Conservation (phyloP, 2,888 invertebrate genomes). For the Dynastes grantii region DNA sequence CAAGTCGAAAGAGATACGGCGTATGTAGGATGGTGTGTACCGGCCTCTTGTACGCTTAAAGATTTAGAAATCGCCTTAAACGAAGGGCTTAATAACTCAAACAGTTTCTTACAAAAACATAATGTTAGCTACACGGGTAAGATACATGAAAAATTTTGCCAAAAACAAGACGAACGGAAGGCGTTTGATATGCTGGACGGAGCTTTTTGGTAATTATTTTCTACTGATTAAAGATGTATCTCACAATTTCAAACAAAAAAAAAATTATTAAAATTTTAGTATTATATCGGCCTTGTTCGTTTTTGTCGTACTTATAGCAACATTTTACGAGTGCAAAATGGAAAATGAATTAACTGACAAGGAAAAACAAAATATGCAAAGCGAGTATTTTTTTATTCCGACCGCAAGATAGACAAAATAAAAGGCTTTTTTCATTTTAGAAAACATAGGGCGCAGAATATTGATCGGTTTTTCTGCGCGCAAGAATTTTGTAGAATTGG, state of each 20-base stretch:
- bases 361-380: constrained; percentile 44
- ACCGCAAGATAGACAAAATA: not conserved
- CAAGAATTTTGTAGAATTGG: constrained; percentile 68
- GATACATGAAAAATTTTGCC: constrained; percentile 66
- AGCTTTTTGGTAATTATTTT: constrained; percentile 65
- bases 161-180: constrained; percentile 61
- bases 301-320: constrained; percentile 64
- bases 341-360: constrained; percentile 59
- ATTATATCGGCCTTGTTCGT: constrained; percentile 63
- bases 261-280: constrained; percentile 56
- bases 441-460: constrained; percentile 57
- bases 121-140: constrained; percentile 63
- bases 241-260: not conserved
- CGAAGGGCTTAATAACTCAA: constrained; percentile 60
- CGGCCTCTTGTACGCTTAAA: constrained; percentile 64
- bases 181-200: constrained; percentile 64
- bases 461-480: constrained; percentile 65
- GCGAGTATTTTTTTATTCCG: constrained; percentile 28
- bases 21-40: constrained; percentile 67
- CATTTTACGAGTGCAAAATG: constrained; percentile 63
- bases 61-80: constrained; percentile 65
- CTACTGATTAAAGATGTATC: not conserved
- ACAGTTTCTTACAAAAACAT: constrained; percentile 62
- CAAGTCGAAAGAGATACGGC: constrained; percentile 64
- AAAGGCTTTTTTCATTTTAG: constrained; percentile 54